Percentiles rank a stretch among this genome's conserved stretches.
phyloP scores from a whole-genome alignment of 2,888 invertebrate genomes.

The Drosophila borborema region DNA sequence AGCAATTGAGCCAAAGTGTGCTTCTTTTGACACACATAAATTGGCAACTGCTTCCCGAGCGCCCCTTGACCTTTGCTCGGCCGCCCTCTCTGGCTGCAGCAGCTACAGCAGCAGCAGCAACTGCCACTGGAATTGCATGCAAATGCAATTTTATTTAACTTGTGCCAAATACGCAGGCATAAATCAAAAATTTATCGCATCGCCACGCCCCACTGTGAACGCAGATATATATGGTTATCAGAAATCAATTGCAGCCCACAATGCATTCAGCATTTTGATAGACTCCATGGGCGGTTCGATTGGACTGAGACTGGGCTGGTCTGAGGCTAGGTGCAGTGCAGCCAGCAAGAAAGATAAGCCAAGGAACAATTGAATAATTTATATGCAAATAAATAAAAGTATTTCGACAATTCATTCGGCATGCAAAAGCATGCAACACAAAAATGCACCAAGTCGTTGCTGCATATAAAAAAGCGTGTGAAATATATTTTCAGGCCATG shows the following conservation, averaged over 20 bases:
- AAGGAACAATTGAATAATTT: conserved; percentile 78
- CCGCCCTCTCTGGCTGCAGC: conserved; percentile 3
- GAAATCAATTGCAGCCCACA: conserved; percentile 70
- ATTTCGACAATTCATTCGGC: conserved; percentile 61
- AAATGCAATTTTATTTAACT: conserved; percentile 52
- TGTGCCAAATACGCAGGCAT: conserved; percentile 61
- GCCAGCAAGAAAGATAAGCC: conserved; percentile 60
- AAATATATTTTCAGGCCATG: conserved; percentile 67
- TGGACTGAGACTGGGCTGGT: background rate
- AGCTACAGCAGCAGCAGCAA: background rate
- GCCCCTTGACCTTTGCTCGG: conserved; percentile 9
- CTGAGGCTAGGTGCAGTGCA: conserved; percentile 13
- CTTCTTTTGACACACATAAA: conserved; percentile 33
- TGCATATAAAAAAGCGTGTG: conserved; percentile 55
- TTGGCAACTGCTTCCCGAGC: conserved; percentile 1
- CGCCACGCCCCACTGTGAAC: conserved; percentile 52
- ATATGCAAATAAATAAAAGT: conserved; percentile 80
- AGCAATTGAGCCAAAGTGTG: conserved; percentile 10
- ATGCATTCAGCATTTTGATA: conserved; percentile 69
- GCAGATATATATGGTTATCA: conserved; percentile 37
- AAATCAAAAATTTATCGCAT: conserved; percentile 64
- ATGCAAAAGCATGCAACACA: conserved; percentile 43
- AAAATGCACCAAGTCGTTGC: conserved; percentile 37
- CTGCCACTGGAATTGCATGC: conserved; percentile 26
- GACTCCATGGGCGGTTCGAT: conserved; percentile 47